These are phyloP conservation scores for Stomatorhinus ivindoensis DNA, from an alignment of 2,113 vertebrate genomes.

Conservation along the genomic window DNA sequence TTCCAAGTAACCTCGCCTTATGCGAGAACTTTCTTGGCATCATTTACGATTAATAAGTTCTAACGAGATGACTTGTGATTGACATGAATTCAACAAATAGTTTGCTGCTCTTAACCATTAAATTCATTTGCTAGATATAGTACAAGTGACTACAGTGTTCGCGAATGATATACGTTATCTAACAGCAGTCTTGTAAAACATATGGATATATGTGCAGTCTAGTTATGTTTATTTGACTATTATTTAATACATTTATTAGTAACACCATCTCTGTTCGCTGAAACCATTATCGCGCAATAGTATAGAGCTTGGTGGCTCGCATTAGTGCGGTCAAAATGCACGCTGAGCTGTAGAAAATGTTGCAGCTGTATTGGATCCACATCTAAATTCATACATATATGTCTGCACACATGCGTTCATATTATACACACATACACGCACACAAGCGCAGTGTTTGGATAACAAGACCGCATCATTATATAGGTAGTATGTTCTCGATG, in stretches of 20 bases:
- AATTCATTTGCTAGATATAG: not conserved
- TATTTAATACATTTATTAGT: not conserved
- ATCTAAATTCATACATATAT: not conserved
- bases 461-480: not conserved
- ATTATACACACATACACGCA: not conserved
- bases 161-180: not conserved
- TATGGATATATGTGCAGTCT: not conserved
- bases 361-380: not conserved
- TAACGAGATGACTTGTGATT: not conserved
- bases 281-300: not conserved
- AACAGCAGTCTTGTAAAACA: not conserved
- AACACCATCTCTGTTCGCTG: not conserved
- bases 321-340: not conserved
- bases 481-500: not conserved
- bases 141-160: not conserved
- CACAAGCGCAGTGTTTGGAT: not conserved
- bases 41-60: not conserved
- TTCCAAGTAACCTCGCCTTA: constrained; percentile 8
- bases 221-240: not conserved
- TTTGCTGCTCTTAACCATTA: not conserved
- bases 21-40: constrained; percentile 3
- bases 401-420: not conserved
- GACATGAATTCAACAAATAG: not conserved
- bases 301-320: not conserved
- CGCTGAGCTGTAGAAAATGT: not conserved